These are phyloP conservation scores for Anoplophora glabripennis DNA, from an alignment of 1,140 invertebrate genomes.

Conservation along the genomic window DNA sequence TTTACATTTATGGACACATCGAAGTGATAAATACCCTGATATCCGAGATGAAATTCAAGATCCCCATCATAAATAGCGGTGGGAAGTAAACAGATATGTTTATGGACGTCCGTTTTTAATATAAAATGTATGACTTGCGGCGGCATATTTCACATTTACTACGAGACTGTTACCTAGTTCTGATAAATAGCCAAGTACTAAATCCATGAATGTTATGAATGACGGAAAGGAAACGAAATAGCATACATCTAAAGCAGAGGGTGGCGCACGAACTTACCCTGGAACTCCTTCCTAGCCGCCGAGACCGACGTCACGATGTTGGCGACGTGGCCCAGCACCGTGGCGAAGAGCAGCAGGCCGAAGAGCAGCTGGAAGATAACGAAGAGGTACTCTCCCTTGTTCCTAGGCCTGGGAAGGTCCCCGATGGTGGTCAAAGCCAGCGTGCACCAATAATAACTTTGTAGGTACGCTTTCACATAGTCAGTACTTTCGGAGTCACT, in stretches of 20 bases:
- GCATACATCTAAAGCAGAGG: background rate
- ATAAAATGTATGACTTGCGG: no score
- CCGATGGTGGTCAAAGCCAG: slow-evolving; percentile 90
- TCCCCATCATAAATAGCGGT: no score
- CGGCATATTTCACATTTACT: no score
- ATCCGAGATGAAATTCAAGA: no score
- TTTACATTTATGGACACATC: no score
- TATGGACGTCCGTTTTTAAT: no score
- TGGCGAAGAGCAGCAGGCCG: slow-evolving; percentile 87
- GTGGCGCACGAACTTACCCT: slow-evolving; percentile 66
- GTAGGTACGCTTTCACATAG: slow-evolving; percentile 91
- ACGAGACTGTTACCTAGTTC: no score
- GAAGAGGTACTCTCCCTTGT: slow-evolving; percentile 84
- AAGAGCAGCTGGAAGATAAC: slow-evolving; percentile 87
- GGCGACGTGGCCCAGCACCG: slow-evolving; percentile 89
- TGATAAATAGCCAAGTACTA: no score
- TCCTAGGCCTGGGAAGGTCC: slow-evolving; percentile 73
- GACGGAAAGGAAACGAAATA: no score
- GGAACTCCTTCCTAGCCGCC: slow-evolving; percentile 91
- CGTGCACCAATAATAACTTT: slow-evolving; percentile 98
- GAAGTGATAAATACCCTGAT: no score
- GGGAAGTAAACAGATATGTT: no score
- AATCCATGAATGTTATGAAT: no score
- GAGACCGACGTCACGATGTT: slow-evolving; percentile 95
- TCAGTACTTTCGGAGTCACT: slow-evolving; percentile 78